phyloP scores from a whole-genome alignment of 2,113 vertebrate genomes.

The Helogale parvula region DNA sequence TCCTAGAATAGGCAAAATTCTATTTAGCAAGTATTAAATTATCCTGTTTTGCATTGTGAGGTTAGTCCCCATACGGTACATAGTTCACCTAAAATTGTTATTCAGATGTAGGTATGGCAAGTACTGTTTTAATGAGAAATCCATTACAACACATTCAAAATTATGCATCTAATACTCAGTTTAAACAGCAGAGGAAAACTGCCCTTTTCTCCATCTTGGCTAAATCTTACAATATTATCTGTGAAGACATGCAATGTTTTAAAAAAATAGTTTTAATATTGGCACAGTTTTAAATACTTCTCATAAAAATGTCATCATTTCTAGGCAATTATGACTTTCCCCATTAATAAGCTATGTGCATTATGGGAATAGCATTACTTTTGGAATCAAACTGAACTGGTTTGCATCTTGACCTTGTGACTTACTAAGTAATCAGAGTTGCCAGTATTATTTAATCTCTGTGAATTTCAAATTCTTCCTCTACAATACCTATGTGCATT shows the following conservation, averaged over 20 bases:
- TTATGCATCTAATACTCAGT: neutral
- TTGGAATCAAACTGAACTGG: neutral
- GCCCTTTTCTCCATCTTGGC: neutral
- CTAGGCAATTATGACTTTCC: neutral
- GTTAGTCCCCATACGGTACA: neutral
- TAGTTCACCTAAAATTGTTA: constrained; percentile 35
- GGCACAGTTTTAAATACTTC: neutral
- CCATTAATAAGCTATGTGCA: neutral
- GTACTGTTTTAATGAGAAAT: constrained; percentile 37
- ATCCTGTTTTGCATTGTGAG: neutral
- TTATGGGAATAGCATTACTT: neutral
- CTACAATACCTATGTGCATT: neutral
- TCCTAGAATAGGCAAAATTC: neutral
- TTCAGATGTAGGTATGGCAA: constrained; percentile 12
- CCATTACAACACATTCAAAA: neutral
- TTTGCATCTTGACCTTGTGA: constrained; percentile 31
- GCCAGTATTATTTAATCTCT: neutral
- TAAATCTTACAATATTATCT: neutral
- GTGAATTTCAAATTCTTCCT: neutral
- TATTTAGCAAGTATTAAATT: constrained; percentile 43
- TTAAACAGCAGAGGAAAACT: neutral
- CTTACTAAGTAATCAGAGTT: neutral
- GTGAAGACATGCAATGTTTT: neutral
- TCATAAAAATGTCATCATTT: constrained; percentile 38
- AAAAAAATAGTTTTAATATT: constrained; percentile 12